phyloP scores from a whole-genome alignment of 2,797 vertebrate species.

The Enteromius mattozi region DNA sequence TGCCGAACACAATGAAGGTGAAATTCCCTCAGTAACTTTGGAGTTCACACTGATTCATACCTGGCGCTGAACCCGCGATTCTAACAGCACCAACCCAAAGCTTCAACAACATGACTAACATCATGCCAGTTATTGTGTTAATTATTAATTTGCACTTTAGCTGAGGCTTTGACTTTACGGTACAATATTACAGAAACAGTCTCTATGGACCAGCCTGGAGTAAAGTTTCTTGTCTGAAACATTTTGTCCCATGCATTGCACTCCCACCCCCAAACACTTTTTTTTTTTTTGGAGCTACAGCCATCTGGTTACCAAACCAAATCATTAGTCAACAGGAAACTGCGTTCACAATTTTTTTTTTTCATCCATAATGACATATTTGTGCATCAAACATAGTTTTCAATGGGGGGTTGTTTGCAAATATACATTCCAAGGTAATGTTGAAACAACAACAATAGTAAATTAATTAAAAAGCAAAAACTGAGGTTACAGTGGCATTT shows the following conservation, averaged over 20 bases:
- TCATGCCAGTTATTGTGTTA: background rate
- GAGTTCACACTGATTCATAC: conserved; percentile 4
- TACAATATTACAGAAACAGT: background rate
- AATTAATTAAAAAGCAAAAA: no score
- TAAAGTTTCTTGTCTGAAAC: background rate
- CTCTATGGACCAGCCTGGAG: background rate
- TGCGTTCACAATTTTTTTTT: background rate
- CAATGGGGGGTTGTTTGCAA: no score
- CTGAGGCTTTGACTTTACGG: background rate
- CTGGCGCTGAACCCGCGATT: background rate
- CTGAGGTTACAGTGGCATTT: no score
- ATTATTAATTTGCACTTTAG: conserved; percentile 24
- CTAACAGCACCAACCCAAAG: background rate
- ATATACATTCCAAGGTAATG: no score
- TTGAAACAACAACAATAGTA: no score
- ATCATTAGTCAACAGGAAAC: background rate
- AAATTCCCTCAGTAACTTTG: conserved; percentile 21
- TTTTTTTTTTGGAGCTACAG: background rate
- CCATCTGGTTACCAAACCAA: background rate
- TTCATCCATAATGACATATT: background rate
- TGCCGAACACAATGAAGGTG: conserved; percentile 24
- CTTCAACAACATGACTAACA: background rate
- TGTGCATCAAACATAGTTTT: no score
- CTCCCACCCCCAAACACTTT: no score
- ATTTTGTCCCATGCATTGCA: background rate